Evolutionary conservation across 2,888 invertebrate genomes (phyloP).

Genomic region (Tetheella fluctuosa): DNA sequence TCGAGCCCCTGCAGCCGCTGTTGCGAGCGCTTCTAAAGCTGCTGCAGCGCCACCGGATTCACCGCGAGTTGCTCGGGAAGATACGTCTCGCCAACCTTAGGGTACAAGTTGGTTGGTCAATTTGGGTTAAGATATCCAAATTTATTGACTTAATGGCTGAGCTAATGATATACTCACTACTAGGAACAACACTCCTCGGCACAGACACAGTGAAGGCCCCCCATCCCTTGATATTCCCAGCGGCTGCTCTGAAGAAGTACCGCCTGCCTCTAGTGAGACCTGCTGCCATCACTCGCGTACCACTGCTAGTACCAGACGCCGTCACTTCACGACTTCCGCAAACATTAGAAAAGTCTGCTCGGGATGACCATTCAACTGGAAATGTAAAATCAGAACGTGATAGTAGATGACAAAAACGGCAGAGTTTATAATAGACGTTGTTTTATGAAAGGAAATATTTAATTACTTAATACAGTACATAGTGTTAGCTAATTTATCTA

Average conservation of each 20-base stretch:
- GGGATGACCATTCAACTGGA: slow-evolving; percentile 96
- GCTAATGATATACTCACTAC: too few species aligned
- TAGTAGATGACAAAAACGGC: slow-evolving; percentile 1
- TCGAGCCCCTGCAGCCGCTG: slow-evolving; percentile 81
- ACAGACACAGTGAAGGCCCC: slow-evolving; percentile 90
- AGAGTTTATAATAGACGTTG: background rate
- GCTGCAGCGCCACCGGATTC: slow-evolving; percentile 87
- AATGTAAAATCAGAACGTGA: slow-evolving; percentile 33
- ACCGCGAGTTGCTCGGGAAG: slow-evolving; percentile 86
- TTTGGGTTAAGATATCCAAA: too few species aligned
- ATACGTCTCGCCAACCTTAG: slow-evolving; percentile 94
- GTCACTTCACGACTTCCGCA: slow-evolving; percentile 91
- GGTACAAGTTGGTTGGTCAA: background rate
- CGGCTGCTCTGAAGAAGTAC: slow-evolving; percentile 96
- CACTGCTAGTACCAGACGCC: slow-evolving; percentile 61
- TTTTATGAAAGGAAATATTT: background rate
- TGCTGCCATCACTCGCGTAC: slow-evolving; percentile 77
- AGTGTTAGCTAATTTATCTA: too few species aligned
- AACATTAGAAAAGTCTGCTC: slow-evolving; percentile 91
- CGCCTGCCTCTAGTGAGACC: slow-evolving; percentile 93
- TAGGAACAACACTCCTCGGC: slow-evolving; percentile 94
- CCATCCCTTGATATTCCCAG: slow-evolving; percentile 97
- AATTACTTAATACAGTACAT: too few species aligned
- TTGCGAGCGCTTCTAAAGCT: slow-evolving; percentile 86
- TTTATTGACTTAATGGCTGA: too few species aligned